Base-by-base conservation (phyloP, 2,888 invertebrate genomes). In the Drosophila falleni region DNA sequence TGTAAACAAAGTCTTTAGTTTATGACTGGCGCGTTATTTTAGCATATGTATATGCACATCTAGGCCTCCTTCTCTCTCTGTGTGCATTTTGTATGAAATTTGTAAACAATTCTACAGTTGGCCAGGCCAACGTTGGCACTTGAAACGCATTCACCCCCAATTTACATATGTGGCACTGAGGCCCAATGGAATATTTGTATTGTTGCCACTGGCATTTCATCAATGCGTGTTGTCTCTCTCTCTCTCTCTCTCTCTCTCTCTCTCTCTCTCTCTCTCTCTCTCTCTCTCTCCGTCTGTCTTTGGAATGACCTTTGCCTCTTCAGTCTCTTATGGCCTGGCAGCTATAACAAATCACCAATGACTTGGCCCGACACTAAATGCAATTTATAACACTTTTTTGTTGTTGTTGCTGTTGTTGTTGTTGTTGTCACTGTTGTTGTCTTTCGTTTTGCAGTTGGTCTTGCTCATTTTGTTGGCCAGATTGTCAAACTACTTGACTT, bases 1-100 rank as follows among this genome's bases (percentile, higher is more conserved):
- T 89, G 89, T 89, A 87, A 89, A 89, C 89, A 89, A 89, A 89
- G 89, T 89, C 90, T 89, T 89, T 89, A 89, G 89, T 89, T 89
- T 89, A 89, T 89, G 89, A 89, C 89, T 87, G 79, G 71, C 77
- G 78, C 81, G 71, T 74, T 79, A 84, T 89, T 87, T 87, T 89
- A 87, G 87, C 87, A 87, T 87, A 87, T 77, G n/a, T 53, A 6
- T 3, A 44, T 44, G 19, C 71, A 58, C 74, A 70, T 81, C 74
- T 71, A 72, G 77, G 77, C 63, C 60, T 39, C 16, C 59, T 77
- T 54, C 39, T n/a, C 47, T 54, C 39, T n/a, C 47, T 37, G 10
- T 31, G 44, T 47, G 65, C 81, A 62, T 75, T 89, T 87, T 81
- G 87, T 84, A 69, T 66, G 68, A 89, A 87, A 87, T 87, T 87